Conservation (phyloP, 2,888 invertebrate species). For the Torymus aiolomorphi region DNA sequence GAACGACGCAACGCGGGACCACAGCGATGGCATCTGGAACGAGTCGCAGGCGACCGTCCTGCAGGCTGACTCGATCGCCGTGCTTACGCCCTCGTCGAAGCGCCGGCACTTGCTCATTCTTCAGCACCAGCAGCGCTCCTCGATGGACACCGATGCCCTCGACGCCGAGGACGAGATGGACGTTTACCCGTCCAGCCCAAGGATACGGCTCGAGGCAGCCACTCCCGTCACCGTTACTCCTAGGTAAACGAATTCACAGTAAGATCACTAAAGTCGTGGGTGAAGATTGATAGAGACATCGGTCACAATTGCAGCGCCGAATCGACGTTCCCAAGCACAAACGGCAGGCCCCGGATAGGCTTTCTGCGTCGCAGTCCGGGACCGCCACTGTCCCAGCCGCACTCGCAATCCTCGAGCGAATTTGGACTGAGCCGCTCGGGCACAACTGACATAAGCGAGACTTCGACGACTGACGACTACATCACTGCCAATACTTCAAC, state of each 20-base stretch:
- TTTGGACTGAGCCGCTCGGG: slow-evolving; percentile 79
- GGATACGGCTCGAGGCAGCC: slow-evolving; percentile 70
- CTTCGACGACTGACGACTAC: slow-evolving; percentile 92
- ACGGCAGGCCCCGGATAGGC: slow-evolving; percentile 68
- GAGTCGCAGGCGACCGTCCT: slow-evolving; percentile 91
- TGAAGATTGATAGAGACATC: too few species aligned
- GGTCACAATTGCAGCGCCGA: slow-evolving; percentile 63
- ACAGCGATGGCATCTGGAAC: slow-evolving; percentile 92
- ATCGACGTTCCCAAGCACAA: slow-evolving; percentile 63
- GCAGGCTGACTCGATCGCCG: slow-evolving; percentile 79
- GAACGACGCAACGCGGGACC: slow-evolving; percentile 87
- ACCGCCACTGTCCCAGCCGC: slow-evolving; percentile 67
- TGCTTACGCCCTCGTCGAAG: slow-evolving; percentile 87
- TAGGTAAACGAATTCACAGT: slow-evolving; percentile 60
- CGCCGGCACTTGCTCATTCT: slow-evolving; percentile 86
- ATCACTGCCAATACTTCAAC: slow-evolving; percentile 85
- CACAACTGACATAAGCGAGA: slow-evolving; percentile 89
- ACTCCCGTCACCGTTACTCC: slow-evolving; percentile 67
- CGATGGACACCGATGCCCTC: slow-evolving; percentile 89
- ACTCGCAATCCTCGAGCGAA: slow-evolving; percentile 74
- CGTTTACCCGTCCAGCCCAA: slow-evolving; percentile 65
- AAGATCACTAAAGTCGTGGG: too few species aligned
- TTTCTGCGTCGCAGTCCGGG: slow-evolving; percentile 70
- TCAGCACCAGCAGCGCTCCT: slow-evolving; percentile 91
- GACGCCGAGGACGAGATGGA: slow-evolving; percentile 78